A percentile compares a stretch with the other conserved stretches of the same genome.
Evolutionary conservation across 2,113 vertebrate genomes (phyloP).

Genomic region (Pardalotus punctatus): DNA sequence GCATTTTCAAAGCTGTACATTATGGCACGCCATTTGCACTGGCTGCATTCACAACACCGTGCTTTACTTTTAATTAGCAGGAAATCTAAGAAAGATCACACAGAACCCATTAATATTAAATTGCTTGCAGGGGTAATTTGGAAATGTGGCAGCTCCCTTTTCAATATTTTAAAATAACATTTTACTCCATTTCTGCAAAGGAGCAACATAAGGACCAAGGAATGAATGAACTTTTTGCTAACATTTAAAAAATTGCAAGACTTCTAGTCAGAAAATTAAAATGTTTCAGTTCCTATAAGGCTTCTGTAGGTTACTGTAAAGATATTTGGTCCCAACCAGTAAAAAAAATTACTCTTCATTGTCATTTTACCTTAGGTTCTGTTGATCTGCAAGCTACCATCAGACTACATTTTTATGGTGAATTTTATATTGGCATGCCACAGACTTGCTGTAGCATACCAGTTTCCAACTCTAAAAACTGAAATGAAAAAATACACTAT

Average conservation of each 20-base stretch:
- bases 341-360: background rate
- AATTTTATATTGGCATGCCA: background rate
- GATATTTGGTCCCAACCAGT: background rate
- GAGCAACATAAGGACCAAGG: background rate
- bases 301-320: background rate
- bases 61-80: conserved; percentile 14
- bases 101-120: background rate
- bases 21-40: background rate
- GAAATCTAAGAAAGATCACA: background rate
- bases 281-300: background rate
- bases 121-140: conserved; percentile 38
- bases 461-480: background rate
- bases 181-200: background rate
- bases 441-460: background rate
- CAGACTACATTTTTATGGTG: background rate
- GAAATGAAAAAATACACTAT: background rate
- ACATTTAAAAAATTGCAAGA: background rate
- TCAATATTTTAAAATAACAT: conserved; percentile 10
- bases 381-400: background rate
- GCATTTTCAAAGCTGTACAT: background rate
- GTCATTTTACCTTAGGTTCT: background rate
- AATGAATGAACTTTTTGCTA: background rate
- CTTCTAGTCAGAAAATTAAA: background rate
- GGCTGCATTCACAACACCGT: background rate
- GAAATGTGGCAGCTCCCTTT: background rate